Evolutionary conservation across 2,888 invertebrate genomes (phyloP).

Genomic region (Sabatieria punctata): DNA sequence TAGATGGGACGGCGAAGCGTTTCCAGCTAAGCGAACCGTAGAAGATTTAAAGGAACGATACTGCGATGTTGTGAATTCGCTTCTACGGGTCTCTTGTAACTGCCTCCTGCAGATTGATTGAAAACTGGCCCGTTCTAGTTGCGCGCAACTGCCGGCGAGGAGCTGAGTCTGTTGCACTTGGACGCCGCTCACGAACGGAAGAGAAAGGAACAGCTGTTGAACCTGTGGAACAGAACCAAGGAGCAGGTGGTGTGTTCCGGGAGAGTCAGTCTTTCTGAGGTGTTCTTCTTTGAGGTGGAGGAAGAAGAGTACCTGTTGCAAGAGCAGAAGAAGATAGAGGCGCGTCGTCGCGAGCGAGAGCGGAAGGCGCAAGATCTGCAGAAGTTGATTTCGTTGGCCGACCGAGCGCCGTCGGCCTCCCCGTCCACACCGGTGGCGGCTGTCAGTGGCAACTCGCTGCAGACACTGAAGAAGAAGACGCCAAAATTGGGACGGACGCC

Average conservation of each 20-base stretch:
- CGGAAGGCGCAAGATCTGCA: slow-evolving; percentile 94
- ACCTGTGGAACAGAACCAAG: slow-evolving; percentile 74
- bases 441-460: too few species aligned
- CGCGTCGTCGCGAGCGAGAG: slow-evolving; percentile 86
- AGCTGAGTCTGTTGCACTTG: slow-evolving; percentile 63
- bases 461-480: not conserved
- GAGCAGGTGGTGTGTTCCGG: too few species aligned
- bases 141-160: not conserved
- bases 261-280: not conserved
- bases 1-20: slow-evolving; percentile 70
- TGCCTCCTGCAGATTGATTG: not conserved
- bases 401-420: slow-evolving; percentile 36
- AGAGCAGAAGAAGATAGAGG: slow-evolving; percentile 85
- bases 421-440: slow-evolving; percentile 21
- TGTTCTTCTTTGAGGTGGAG: slow-evolving; percentile 53
- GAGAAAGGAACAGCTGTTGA: slow-evolving; percentile 75
- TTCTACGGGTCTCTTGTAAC: slow-evolving; percentile 48
- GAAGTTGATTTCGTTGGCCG: slow-evolving; percentile 76
- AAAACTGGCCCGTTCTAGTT: not conserved
- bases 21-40: slow-evolving; percentile 52
- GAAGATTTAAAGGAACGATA: slow-evolving; percentile 94
- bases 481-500: not conserved
- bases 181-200: slow-evolving; percentile 87
- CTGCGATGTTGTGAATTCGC: slow-evolving; percentile 61
- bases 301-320: slow-evolving; percentile 74